phyloP scores from a whole-genome alignment of 2,888 invertebrate genomes.

The Trilocha varians region DNA sequence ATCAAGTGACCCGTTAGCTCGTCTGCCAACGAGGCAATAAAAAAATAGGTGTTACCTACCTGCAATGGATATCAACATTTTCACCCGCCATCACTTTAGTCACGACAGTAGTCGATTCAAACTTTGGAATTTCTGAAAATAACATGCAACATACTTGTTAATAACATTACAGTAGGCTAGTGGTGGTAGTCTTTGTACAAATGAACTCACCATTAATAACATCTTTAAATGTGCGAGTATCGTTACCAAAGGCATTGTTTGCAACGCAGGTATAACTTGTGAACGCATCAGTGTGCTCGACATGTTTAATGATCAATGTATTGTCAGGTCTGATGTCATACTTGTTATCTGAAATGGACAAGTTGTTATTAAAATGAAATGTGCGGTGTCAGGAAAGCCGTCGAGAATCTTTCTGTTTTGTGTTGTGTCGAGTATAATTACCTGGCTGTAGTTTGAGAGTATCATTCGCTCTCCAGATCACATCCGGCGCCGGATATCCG shows the following conservation, averaged over 20 bases:
- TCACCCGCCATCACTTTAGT: not conserved
- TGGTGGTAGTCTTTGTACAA: too few relatives aligned
- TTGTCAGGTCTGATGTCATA: not conserved
- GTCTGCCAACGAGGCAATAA: not conserved
- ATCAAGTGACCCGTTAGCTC: too few relatives aligned
- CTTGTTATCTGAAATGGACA: not conserved
- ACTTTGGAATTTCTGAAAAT: not conserved
- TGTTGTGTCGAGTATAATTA: not conserved
- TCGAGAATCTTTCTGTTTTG: not conserved
- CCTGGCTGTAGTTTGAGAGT: not conserved
- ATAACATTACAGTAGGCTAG: too few relatives aligned
- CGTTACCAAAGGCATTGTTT: not conserved
- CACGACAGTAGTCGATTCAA: not conserved
- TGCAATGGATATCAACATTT: not conserved
- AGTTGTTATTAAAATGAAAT: not conserved
- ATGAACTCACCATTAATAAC: not conserved
- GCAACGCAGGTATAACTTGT: not conserved
- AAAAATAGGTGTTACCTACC: not conserved
- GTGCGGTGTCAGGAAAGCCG: not conserved
- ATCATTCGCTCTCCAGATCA: not conserved
- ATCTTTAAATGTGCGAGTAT: not conserved
- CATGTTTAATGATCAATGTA: not conserved
- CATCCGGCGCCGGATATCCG: not conserved
- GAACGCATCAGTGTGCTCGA: not conserved
- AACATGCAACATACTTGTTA: too few relatives aligned